Percentiles rank a stretch among this genome's conserved stretches.
Evolutionary conservation across 2,113 vertebrate genomes (phyloP).

Genomic region (Erpornis zantholeuca): DNA sequence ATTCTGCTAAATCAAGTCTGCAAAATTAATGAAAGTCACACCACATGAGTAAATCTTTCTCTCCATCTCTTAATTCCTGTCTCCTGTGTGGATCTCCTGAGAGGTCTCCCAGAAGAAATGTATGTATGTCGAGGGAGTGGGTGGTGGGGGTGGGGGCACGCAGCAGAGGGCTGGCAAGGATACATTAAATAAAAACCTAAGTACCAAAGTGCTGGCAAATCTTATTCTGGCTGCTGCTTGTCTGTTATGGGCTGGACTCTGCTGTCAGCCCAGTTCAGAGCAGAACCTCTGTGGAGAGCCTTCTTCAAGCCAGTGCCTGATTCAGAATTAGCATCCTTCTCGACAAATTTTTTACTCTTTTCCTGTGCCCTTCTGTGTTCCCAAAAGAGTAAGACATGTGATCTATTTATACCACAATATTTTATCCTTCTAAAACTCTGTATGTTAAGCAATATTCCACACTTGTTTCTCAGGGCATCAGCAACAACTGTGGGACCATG

Average conservation of each 20-base stretch:
- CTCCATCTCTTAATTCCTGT: neutral
- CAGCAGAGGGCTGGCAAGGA: neutral
- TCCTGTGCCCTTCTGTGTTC: neutral
- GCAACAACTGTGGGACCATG: neutral
- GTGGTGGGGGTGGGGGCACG: accelerated
- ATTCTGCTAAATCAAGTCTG: neutral
- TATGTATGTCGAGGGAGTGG: accelerated
- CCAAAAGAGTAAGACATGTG: neutral
- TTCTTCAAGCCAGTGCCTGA: neutral
- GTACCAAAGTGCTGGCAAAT: neutral
- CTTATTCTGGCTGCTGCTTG: neutral
- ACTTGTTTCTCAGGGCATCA: neutral
- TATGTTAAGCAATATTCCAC: neutral
- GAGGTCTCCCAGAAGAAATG: neutral
- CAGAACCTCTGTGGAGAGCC: neutral
- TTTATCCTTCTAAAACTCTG: neutral
- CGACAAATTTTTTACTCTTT: neutral
- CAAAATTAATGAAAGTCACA: neutral
- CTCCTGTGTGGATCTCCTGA: neutral
- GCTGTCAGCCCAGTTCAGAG: neutral
- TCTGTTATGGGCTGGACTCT: neutral
- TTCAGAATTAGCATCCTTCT: neutral
- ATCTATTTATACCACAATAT: neutral
- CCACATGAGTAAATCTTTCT: neutral
- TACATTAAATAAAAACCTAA: neutral